Conservation (phyloP, 2,888 invertebrate species). For the Microchrysa polita region DNA sequence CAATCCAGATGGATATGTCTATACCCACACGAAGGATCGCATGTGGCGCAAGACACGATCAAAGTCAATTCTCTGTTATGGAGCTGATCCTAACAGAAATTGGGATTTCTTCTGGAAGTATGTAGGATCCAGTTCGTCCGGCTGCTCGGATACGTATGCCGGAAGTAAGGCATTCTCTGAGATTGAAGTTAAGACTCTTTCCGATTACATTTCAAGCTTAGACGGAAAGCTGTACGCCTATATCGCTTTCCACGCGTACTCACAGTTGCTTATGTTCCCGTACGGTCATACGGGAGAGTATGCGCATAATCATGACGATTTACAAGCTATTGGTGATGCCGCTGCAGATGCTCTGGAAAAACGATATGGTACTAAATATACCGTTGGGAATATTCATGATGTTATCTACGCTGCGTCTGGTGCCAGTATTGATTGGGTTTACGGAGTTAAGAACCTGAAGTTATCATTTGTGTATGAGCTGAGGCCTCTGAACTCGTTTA, state of each 20-base stretch:
- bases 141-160: conserved; percentile 73
- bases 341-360: conserved; percentile 57
- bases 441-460: conserved; percentile 66
- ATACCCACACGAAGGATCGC: conserved; percentile 68
- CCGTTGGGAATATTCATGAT: conserved; percentile 65
- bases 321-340: conserved; percentile 60
- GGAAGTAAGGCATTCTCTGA: conserved; percentile 78
- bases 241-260: conserved; percentile 78
- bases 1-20: conserved; percentile 79
- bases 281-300: conserved; percentile 69
- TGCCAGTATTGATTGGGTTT: conserved; percentile 73
- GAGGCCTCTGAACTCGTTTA: conserved; percentile 63
- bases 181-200: conserved; percentile 69
- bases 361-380: conserved; percentile 63
- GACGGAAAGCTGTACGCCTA: conserved; percentile 69
- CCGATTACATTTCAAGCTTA: conserved; percentile 67
- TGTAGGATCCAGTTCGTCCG: conserved; percentile 67
- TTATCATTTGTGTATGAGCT: conserved; percentile 74
- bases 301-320: conserved; percentile 66
- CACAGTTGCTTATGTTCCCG: conserved; percentile 75
- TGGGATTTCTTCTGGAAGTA: conserved; percentile 77
- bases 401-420: conserved; percentile 68
- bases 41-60: conserved; percentile 78
- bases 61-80: conserved; percentile 67
- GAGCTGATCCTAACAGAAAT: conserved; percentile 82